Conservation (phyloP, 2,888 invertebrate genomes). For the Sericinus montela region DNA sequence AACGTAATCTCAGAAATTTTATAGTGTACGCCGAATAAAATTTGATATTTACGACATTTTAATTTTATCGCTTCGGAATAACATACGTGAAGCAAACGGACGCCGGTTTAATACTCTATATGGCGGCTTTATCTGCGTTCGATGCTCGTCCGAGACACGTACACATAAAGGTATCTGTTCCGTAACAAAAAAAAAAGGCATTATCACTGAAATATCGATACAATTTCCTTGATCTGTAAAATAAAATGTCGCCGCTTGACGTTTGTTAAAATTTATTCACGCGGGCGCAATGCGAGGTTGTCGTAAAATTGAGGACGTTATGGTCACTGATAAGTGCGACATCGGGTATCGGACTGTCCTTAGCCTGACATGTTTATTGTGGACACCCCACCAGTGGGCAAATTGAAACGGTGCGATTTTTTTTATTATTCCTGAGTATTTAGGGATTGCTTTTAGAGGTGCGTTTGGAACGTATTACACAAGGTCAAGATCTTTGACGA, state of each 20-base stretch:
- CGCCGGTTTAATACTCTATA: slow-evolving; percentile 29
- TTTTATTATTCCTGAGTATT: slow-evolving; percentile 21
- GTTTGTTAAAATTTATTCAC: slow-evolving; percentile 69
- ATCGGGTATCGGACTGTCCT: slow-evolving; percentile 64
- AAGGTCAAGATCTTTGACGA: not conserved
- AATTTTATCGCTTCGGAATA: slow-evolving; percentile 32
- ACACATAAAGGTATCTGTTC: slow-evolving; percentile 66
- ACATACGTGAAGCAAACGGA: slow-evolving; percentile 23
- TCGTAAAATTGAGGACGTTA: slow-evolving; percentile 76
- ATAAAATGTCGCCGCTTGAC: slow-evolving; percentile 69
- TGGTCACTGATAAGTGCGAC: slow-evolving; percentile 72
- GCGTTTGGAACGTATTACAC: slow-evolving; percentile 5
- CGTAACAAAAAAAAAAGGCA: slow-evolving; percentile 59
- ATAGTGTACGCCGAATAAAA: slow-evolving; percentile 27
- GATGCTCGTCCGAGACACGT: slow-evolving; percentile 58
- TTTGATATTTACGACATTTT: slow-evolving; percentile 31
- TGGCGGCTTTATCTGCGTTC: slow-evolving; percentile 36
- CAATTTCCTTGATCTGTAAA: slow-evolving; percentile 75
- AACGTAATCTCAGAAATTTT: slow-evolving; percentile 10
- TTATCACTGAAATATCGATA: slow-evolving; percentile 75
- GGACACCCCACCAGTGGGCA: slow-evolving; percentile 66
- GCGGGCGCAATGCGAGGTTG: slow-evolving; percentile 56
- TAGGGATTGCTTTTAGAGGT: slow-evolving; percentile 21
- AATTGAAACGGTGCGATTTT: slow-evolving; percentile 52
- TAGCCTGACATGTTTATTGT: slow-evolving; percentile 66